Conservation (phyloP, 2,797 vertebrate species). For the Threskiornis aethiopicus region DNA sequence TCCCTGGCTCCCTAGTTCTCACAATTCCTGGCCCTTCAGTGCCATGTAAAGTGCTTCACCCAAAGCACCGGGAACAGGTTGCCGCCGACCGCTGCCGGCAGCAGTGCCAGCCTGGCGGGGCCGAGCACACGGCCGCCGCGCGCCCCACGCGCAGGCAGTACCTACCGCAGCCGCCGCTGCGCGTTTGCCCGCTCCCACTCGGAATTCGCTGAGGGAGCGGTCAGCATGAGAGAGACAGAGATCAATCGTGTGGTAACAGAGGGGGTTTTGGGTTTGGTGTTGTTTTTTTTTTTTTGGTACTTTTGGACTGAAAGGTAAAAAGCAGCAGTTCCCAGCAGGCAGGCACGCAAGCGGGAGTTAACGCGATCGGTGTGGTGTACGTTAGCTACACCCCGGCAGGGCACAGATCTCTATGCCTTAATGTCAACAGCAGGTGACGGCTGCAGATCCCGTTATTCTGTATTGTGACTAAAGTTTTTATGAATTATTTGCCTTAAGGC, state of each 20-base stretch:
- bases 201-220: not conserved
- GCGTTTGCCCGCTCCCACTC: no score
- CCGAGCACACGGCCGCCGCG: fast-evolving
- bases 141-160: no score
- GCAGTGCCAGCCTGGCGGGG: fast-evolving
- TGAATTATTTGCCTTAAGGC: not conserved
- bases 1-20: not conserved
- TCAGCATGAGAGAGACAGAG: no score
- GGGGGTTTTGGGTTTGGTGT: no score
- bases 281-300: not conserved
- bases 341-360: not conserved
- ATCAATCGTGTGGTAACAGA: no score
- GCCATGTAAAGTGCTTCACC: not conserved
- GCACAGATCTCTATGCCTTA: not conserved
- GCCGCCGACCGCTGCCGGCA: fast-evolving
- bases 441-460: not conserved
- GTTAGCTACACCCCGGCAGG: not conserved
- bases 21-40: not conserved
- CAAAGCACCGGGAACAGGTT: fast-evolving
- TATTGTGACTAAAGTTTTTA: not conserved
- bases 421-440: not conserved
- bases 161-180: not conserved
- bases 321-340: not conserved
- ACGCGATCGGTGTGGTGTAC: not conserved
- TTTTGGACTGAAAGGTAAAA: not conserved